Conservation (phyloP, 2,113 vertebrate genomes). For the Aspiorhynchus laticeps region DNA sequence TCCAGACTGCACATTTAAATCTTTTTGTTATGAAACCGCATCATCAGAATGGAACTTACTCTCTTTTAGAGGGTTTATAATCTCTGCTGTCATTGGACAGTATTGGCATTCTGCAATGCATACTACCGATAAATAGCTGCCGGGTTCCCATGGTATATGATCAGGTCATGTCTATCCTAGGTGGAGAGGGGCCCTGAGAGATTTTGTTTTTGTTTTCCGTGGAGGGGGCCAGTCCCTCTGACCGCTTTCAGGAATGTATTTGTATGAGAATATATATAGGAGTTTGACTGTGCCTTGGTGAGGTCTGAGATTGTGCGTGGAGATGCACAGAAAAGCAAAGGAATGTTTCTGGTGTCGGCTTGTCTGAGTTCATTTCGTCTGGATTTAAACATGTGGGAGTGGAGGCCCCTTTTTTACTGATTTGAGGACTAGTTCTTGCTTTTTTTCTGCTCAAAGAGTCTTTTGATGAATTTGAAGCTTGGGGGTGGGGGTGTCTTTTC, state of each 20-base stretch:
- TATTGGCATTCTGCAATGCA: conserved; percentile 56
- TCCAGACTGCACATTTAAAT: conserved; percentile 7
- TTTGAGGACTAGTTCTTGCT: conserved; percentile 19
- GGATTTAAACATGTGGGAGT: conserved; percentile 25
- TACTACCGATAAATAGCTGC: conserved; percentile 41
- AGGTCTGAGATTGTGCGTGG: conserved; percentile 41
- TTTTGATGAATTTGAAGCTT: conserved; percentile 41
- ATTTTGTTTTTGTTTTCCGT: conserved; percentile 38
- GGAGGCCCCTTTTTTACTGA: conserved; percentile 23
- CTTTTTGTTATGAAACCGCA: not conserved
- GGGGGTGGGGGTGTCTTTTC: conserved; percentile 32
- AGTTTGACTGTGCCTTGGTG: conserved; percentile 62
- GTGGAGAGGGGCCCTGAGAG: conserved; percentile 8
- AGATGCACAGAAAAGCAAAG: conserved; percentile 54
- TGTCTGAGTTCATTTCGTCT: conserved; percentile 67
- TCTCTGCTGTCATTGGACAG: conserved; percentile 45
- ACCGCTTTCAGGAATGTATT: conserved; percentile 66
- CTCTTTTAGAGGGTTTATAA: conserved; percentile 40
- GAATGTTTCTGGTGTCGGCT: conserved; percentile 72
- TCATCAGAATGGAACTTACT: conserved; percentile 13
- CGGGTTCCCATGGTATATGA: conserved; percentile 58
- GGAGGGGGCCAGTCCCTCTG: conserved; percentile 49
- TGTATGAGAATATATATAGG: conserved; percentile 46
- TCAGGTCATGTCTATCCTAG: conserved; percentile 44
- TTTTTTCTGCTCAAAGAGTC: conserved; percentile 44